A percentile compares a stretch with the other conserved stretches of the same genome.
phyloP scores from a whole-genome alignment of 2,113 vertebrate genomes.

The Halcyon senegalensis region DNA sequence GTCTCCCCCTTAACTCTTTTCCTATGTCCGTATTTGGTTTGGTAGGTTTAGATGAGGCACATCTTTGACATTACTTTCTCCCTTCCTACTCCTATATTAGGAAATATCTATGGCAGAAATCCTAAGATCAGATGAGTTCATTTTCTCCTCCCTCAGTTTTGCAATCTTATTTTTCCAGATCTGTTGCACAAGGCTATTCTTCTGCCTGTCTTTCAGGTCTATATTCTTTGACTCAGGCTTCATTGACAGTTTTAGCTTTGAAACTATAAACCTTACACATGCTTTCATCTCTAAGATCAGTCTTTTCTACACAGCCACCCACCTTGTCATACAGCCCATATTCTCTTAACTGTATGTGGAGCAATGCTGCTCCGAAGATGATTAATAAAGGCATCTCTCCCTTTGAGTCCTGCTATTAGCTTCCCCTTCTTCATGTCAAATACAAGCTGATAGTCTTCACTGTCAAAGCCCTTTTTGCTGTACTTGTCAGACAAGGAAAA shows the following conservation, averaged over 20 bases:
- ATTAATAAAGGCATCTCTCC: not conserved
- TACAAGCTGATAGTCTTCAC: not conserved
- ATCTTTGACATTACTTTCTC: not conserved
- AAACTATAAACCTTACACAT: not conserved
- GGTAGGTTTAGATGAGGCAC: not conserved
- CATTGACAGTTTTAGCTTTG: not conserved
- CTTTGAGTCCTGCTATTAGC: not conserved
- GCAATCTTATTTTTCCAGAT: not conserved
- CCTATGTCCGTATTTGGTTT: not conserved
- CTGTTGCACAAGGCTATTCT: not conserved
- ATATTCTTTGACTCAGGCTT: not conserved
- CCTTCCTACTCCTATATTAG: not conserved
- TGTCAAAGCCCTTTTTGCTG: not conserved
- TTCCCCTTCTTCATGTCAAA: not conserved
- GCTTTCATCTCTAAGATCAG: not conserved
- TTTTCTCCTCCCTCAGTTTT: not conserved
- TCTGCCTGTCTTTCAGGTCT: not conserved
- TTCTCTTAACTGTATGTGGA: not conserved
- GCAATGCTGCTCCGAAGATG: not conserved
- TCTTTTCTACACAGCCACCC: not conserved
- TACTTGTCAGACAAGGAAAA: too few species aligned
- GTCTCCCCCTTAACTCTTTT: not conserved
- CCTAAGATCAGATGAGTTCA: not conserved
- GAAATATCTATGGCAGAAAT: not conserved
- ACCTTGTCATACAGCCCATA: not conserved